Conservation (phyloP, 2,888 invertebrate species). For the Cataglyphis altisquamis region DNA sequence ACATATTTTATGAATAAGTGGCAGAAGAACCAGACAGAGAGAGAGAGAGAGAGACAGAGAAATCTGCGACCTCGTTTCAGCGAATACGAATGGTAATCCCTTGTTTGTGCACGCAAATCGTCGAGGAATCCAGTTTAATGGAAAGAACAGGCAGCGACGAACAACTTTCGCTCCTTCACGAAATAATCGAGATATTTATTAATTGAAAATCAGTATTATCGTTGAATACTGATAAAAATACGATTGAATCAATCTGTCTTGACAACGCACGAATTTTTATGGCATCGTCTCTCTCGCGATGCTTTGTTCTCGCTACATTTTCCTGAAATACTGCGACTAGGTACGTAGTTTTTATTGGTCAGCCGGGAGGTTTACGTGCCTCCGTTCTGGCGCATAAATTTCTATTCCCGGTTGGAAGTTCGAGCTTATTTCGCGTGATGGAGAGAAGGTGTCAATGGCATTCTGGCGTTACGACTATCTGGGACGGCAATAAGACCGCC, state of each 20-base stretch:
- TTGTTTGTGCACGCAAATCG: conserved; percentile 51
- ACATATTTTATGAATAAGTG: conserved; percentile 45
- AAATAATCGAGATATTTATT: conserved; percentile 44
- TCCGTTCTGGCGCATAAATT: conserved; percentile 69
- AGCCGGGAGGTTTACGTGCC: conserved; percentile 58
- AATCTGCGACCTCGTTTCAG: conserved; percentile 26
- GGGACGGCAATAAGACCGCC: conserved; percentile 71
- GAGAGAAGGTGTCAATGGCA: conserved; percentile 73
- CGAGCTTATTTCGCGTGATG: conserved; percentile 69
- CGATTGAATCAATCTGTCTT: conserved; percentile 16
- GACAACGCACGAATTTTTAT: conserved; percentile 18
- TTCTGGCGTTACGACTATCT: conserved; percentile 67
- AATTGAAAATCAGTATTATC: conserved; percentile 35
- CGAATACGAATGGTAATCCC: conserved; percentile 28
- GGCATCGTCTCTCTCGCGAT: conserved; percentile 20
- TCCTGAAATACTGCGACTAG: conserved; percentile 55
- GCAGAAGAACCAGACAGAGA: conserved; percentile 21
- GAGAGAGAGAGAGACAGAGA: neutral
- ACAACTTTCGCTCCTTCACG: neutral
- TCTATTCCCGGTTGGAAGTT: conserved; percentile 68
- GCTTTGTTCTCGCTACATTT: conserved; percentile 61
- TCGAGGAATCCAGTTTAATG: conserved; percentile 30
- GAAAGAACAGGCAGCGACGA: conserved; percentile 30
- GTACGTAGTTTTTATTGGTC: conserved; percentile 66
- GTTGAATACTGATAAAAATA: conserved; percentile 25